A percentile compares a stretch with the other conserved stretches of the same genome.
Conservation (phyloP, 1,140 invertebrate genomes). For the Drosophila fuyamai region DNA sequence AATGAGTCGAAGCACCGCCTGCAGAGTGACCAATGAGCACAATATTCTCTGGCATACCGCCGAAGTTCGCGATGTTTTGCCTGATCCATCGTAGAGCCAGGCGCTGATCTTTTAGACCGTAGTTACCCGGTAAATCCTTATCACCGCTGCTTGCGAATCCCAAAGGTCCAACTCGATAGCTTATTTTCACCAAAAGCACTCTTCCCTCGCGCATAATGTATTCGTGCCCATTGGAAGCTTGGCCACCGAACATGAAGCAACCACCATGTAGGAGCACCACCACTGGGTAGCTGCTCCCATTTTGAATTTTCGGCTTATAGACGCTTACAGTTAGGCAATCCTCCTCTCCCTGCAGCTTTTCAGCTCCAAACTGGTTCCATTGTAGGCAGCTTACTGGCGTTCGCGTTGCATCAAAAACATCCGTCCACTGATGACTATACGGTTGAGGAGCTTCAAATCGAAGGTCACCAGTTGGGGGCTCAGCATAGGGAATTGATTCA, state of each 20-base stretch:
- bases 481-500: slow-evolving; percentile 85
- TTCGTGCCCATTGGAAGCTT: slow-evolving; percentile 85
- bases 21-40: slow-evolving; percentile 86
- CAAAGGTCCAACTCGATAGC: slow-evolving; percentile 87
- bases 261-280: slow-evolving; percentile 86
- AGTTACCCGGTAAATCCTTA: slow-evolving; percentile 61
- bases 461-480: slow-evolving; percentile 84
- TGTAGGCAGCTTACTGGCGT: slow-evolving; percentile 50
- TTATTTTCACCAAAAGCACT: slow-evolving; percentile 87
- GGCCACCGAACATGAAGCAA: slow-evolving; percentile 85
- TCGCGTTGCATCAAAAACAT: slow-evolving; percentile 49
- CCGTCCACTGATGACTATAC: slow-evolving; percentile 37
- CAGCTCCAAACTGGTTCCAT: slow-evolving; percentile 54
- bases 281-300: slow-evolving; percentile 76
- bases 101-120: slow-evolving; percentile 73
- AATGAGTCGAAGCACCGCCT: slow-evolving; percentile 87
- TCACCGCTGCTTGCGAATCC: slow-evolving; percentile 79
- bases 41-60: slow-evolving; percentile 87
- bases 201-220: slow-evolving; percentile 87
- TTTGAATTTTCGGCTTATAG: slow-evolving; percentile 64
- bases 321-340: slow-evolving; percentile 84
- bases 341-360: slow-evolving; percentile 60
- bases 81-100: slow-evolving; percentile 59
- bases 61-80: slow-evolving; percentile 86
- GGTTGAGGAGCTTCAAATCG: slow-evolving; percentile 77